phyloP scores from a whole-genome alignment of 2,113 vertebrate species.

The Myiagra hebetior region DNA sequence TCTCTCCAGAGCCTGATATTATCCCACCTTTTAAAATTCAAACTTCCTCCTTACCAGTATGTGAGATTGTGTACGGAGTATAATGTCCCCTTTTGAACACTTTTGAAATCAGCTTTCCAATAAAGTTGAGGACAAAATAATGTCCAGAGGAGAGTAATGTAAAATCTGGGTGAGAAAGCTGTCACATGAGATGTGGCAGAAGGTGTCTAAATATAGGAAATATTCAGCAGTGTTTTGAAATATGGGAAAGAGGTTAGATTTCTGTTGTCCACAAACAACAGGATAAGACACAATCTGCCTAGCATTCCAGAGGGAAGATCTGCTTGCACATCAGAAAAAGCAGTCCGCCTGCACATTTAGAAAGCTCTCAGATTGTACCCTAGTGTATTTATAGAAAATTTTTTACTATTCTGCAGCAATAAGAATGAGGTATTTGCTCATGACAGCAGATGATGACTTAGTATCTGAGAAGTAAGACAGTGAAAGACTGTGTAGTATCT shows the following conservation, averaged over 20 bases:
- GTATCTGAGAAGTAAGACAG: neutral
- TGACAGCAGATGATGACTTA: neutral
- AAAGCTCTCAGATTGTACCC: neutral
- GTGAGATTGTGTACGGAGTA: neutral
- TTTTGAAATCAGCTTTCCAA: neutral
- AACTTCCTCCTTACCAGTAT: neutral
- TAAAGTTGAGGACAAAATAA: neutral
- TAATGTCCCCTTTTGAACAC: neutral
- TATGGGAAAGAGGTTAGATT: neutral
- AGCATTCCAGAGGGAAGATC: neutral
- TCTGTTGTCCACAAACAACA: neutral
- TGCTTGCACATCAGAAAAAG: neutral
- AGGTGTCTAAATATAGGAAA: neutral
- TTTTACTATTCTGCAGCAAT: neutral
- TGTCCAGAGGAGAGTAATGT: neutral
- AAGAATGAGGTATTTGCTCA: neutral
- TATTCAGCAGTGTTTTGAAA: neutral
- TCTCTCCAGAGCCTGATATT: neutral
- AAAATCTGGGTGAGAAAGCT: neutral
- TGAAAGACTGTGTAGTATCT: neutral
- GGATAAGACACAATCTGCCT: neutral
- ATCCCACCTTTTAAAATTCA: neutral
- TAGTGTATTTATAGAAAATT: neutral
- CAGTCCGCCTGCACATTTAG: neutral
- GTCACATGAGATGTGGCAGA: neutral